Evolutionary conservation across 2,113 vertebrate species (phyloP).

Genomic region (Quiscalus mexicanus): DNA sequence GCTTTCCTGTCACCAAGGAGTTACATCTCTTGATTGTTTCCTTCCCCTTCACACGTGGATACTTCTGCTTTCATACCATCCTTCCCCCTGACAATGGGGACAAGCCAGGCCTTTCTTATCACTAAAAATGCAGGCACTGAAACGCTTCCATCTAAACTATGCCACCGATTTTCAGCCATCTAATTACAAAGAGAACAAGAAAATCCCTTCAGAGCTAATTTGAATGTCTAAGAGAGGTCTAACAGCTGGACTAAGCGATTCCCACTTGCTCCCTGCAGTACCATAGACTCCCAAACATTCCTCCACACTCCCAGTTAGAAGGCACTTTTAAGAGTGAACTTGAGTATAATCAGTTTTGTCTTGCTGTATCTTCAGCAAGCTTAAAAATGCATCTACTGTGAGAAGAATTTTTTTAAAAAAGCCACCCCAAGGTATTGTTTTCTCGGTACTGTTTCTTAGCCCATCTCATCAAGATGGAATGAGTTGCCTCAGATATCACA

Average conservation of each 20-base stretch:
- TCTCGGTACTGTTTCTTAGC: background rate
- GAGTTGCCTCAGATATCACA: background rate
- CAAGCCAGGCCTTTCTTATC: background rate
- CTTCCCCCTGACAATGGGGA: background rate
- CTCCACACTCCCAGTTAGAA: background rate
- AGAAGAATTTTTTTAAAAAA: background rate
- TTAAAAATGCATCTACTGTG: background rate
- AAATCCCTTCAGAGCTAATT: constrained; percentile 35
- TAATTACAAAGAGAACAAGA: constrained; percentile 28
- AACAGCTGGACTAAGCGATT: constrained; percentile 18
- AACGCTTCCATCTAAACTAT: background rate
- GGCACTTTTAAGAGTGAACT: background rate
- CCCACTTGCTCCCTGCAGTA: background rate
- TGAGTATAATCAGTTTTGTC: background rate
- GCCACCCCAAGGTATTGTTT: background rate
- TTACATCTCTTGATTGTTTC: background rate
- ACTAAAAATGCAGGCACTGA: background rate
- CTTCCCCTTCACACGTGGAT: background rate
- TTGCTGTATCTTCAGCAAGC: background rate
- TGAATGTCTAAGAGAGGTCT: constrained; percentile 32
- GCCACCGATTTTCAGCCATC: background rate
- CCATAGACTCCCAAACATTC: background rate
- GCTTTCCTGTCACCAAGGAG: background rate
- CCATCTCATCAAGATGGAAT: constrained; percentile 1
- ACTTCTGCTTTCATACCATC: background rate